Conservation (phyloP, 1,140 invertebrate genomes). For the Ceratoteleas bidentatus region DNA sequence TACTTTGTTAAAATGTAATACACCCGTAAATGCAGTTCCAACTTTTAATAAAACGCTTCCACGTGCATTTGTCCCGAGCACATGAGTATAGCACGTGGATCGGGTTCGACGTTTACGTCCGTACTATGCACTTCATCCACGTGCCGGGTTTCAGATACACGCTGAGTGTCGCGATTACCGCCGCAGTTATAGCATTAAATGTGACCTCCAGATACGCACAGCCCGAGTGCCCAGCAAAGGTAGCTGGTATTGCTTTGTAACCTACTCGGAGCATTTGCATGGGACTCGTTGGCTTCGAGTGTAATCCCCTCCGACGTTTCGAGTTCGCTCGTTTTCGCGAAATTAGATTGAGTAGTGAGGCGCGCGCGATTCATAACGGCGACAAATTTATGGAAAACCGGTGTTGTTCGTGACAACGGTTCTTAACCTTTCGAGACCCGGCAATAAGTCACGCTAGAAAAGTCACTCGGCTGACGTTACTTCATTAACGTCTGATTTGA, state of each 20-base stretch:
- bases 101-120: slow-evolving; percentile 53
- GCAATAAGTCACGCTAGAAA: not conserved
- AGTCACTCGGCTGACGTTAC: not conserved
- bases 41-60: not conserved
- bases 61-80: slow-evolving; percentile 19
- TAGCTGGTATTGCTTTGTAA: slow-evolving; percentile 26
- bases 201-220: slow-evolving; percentile 40
- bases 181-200: slow-evolving; percentile 42
- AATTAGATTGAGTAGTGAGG: not conserved
- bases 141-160: slow-evolving; percentile 43
- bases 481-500: not conserved
- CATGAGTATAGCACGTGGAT: slow-evolving; percentile 32
- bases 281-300: slow-evolving; percentile 19
- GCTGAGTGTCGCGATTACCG: slow-evolving; percentile 33
- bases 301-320: slow-evolving; percentile 9
- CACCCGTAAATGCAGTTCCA: too few species aligned
- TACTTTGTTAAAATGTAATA: too few species aligned
- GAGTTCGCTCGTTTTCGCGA: not conserved
- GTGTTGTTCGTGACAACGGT: not conserved
- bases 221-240: slow-evolving; percentile 23
- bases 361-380: not conserved
- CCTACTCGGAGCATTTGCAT: slow-evolving; percentile 19
- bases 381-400: not conserved
- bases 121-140: slow-evolving; percentile 48
- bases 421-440: not conserved